A percentile compares a stretch with the other conserved stretches of the same genome.
Evolutionary conservation across 2,113 vertebrate species (phyloP).

Genomic region (Phasianus colchicus): DNA sequence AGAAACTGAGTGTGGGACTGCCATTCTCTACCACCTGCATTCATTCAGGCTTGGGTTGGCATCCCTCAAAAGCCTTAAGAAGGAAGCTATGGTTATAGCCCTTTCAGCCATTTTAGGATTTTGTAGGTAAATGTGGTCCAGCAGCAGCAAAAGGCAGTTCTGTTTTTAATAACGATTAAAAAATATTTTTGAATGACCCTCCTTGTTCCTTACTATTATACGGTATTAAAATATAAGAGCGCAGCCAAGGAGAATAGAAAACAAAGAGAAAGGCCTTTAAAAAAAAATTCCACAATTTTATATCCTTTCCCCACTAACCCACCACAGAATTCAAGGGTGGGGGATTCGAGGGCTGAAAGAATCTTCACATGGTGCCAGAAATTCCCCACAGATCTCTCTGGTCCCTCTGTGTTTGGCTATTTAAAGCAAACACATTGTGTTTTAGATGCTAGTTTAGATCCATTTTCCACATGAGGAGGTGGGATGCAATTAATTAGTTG

Average conservation of each 20-base stretch:
- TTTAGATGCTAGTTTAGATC: slow-evolving; percentile 51
- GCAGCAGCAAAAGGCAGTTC: slow-evolving; percentile 30
- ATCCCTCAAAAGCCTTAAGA: slow-evolving; percentile 48
- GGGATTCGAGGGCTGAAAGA: slow-evolving; percentile 60
- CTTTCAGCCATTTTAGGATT: slow-evolving; percentile 12
- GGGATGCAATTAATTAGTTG: slow-evolving; percentile 69
- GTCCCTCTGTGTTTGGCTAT: slow-evolving; percentile 45
- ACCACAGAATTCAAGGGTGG: slow-evolving; percentile 70
- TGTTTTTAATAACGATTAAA: slow-evolving; percentile 75
- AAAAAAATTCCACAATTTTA: slow-evolving; percentile 70
- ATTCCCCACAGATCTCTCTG: slow-evolving; percentile 58
- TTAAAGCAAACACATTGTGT: slow-evolving; percentile 69
- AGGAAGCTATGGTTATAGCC: slow-evolving; percentile 25
- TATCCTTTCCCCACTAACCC: slow-evolving; percentile 67
- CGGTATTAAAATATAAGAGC: slow-evolving; percentile 62
- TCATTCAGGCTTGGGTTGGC: slow-evolving; percentile 20
- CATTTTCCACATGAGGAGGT: slow-evolving; percentile 65
- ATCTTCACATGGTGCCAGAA: slow-evolving; percentile 60
- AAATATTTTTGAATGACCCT: slow-evolving; percentile 73
- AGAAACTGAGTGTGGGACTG: background rate
- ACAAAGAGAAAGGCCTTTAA: slow-evolving; percentile 67
- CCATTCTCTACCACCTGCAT: background rate
- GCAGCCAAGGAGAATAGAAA: slow-evolving; percentile 72
- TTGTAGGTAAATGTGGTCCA: slow-evolving; percentile 64
- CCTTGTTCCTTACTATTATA: slow-evolving; percentile 72